Evolutionary conservation across 2,888 invertebrate genomes (phyloP).

Genomic region (Cyaniris semiargus): DNA sequence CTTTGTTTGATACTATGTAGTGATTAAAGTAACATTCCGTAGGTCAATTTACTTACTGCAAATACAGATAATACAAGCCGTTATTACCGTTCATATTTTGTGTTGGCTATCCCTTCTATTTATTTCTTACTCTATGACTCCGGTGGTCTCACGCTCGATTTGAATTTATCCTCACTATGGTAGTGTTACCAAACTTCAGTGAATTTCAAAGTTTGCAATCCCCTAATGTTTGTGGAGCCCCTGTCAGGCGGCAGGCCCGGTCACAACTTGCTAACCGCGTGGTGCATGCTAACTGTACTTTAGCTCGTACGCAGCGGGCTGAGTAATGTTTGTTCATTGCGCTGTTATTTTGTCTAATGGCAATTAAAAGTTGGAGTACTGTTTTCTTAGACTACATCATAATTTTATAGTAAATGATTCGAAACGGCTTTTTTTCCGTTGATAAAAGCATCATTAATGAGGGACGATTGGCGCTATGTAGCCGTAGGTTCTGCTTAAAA

Average conservation of each 20-base stretch:
- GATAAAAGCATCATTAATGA: background rate
- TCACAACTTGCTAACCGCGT: slow-evolving; percentile 37
- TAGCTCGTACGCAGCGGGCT: slow-evolving; percentile 7
- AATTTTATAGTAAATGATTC: background rate
- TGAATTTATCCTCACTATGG: slow-evolving; percentile 53
- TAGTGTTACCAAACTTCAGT: slow-evolving; percentile 44
- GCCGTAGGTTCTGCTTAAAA: background rate
- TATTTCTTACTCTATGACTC: slow-evolving; percentile 38
- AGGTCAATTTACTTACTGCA: no score
- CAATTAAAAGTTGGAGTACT: background rate
- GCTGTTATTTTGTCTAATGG: slow-evolving; percentile 4
- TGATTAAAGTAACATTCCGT: no score
- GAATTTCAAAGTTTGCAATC: slow-evolving; percentile 45
- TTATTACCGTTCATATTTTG: no score
- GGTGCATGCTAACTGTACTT: slow-evolving; percentile 29
- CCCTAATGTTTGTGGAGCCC: slow-evolving; percentile 43
- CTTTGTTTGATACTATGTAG: no score
- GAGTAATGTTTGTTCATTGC: slow-evolving; percentile 28
- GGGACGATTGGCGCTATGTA: no score
- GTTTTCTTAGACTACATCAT: background rate
- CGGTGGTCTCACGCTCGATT: slow-evolving; percentile 51
- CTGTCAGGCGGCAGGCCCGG: slow-evolving; percentile 43
- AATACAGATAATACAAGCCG: no score
- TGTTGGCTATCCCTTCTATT: background rate
- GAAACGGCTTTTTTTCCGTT: background rate